These are phyloP conservation scores for Tanypteryx hageni DNA, from an alignment of 2,888 invertebrate species.

Conservation along the genomic window DNA sequence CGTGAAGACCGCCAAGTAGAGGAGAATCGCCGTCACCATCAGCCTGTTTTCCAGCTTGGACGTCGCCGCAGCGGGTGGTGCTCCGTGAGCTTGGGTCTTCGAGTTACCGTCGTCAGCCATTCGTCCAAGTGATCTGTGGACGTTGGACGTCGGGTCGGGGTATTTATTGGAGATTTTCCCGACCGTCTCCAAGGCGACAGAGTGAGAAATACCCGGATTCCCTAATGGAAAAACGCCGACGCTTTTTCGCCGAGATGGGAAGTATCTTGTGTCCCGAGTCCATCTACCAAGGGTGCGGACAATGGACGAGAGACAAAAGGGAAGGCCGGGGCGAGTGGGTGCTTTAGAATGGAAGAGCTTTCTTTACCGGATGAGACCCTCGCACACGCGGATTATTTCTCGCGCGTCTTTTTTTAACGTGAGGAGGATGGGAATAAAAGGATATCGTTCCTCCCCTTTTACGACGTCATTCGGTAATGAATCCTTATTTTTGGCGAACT, in stretches of 20 bases:
- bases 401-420: not conserved
- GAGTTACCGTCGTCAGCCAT: not conserved
- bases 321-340: not conserved
- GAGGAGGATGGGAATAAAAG: no score
- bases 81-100: slow-evolving; percentile 23
- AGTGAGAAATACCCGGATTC: not conserved
- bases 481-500: no score
- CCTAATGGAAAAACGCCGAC: slow-evolving; percentile 31
- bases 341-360: not conserved
- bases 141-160: not conserved
- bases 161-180: slow-evolving; percentile 11
- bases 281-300: not conserved
- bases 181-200: slow-evolving; percentile 39
- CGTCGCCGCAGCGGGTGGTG: not conserved
- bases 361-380: not conserved
- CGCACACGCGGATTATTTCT: not conserved
- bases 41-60: not conserved
- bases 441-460: no score
- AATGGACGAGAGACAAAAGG: not conserved
- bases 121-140: slow-evolving; percentile 14
- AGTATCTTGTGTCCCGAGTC: not conserved
- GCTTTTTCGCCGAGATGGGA: not conserved
- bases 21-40: not conserved
- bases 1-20: not conserved
- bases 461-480: no score